Base-by-base conservation (phyloP, 1,140 invertebrate species). In the Drosophila repletoides region DNA sequence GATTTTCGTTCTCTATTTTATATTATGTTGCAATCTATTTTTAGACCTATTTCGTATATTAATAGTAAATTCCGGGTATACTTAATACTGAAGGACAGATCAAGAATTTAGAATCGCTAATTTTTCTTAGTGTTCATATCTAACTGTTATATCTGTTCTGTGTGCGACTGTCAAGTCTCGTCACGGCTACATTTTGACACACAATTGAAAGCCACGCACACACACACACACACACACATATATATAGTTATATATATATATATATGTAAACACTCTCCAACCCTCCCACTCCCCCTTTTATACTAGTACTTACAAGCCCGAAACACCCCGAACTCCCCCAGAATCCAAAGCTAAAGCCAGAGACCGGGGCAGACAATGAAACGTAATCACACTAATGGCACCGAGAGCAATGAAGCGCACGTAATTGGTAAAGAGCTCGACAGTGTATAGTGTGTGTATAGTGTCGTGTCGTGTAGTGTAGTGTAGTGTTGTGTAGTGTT, bases 361-460 rank as follows among this genome's bases (percentile, higher is more conserved):
- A 55, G 76, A 74, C 76, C 61, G 66, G 59, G 59, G 68, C 80
- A 86, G 81, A 86, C 80, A 86, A 86, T 86, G 80, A 86, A 86
- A 87, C 80, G 80, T 86, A 86, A 86, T 86, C 80, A 86, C 80
- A 86, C 80, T 86, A 86, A 86, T 86, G 80, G 80, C 81, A 80
- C 81, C 80, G 63, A 75, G 72, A 87, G 80, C 80, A 86, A 86
- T 86, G 80, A 86, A 86, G 80, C 81, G 81, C 81, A 86, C 81
- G 81, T 86, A 86, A 86, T 86, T 86, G 80, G 80, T 86, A 86
- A 86, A 86, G 75, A 86, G 80, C 80, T 86, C 75, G 73, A 79
- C 63, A 80, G 80, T 86, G 80, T 75, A 58, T n/a, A n/a, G n/a
- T n/a, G 51, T 56, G 40, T 77, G 52, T 61, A 51, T 51, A 75